Conservation (phyloP, 37 sponge, comb jelly and placozoan genomes). For the Petrosia ficiformis region DNA sequence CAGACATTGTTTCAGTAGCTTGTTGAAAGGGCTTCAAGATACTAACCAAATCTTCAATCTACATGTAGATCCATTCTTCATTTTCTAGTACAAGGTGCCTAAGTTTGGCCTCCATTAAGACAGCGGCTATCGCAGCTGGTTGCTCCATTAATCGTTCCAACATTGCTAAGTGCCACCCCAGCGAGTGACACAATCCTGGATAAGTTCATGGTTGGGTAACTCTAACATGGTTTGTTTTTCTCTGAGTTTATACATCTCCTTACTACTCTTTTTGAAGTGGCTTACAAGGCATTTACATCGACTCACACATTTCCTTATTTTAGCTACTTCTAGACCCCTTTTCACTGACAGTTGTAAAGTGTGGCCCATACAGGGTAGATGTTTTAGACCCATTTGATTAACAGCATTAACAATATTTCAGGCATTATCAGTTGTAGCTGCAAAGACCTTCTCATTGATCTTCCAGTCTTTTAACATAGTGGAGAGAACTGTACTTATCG, state of each 20-base stretch:
- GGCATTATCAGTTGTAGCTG: too few relatives aligned
- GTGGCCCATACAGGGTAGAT: too few relatives aligned
- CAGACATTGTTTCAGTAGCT: not conserved
- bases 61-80: slow-evolving; percentile 1
- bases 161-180: slow-evolving; percentile 32
- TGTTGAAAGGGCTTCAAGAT: too few relatives aligned
- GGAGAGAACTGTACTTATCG: too few relatives aligned
- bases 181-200: slow-evolving; percentile 21
- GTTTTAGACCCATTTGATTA: too few relatives aligned
- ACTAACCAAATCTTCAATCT: not conserved
- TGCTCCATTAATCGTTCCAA: slow-evolving; percentile 29
- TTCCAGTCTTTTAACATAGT: too few relatives aligned
- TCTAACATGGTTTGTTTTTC: slow-evolving; percentile 18
- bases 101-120: slow-evolving; percentile 25
- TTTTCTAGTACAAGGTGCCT: slow-evolving; percentile 21
- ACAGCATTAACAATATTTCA: too few relatives aligned
- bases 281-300: too few relatives aligned
- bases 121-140: slow-evolving; percentile 37
- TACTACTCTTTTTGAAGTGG: slow-evolving; percentile 11
- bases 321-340: too few relatives aligned
- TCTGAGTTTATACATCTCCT: slow-evolving; percentile 22
- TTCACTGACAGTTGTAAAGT: too few relatives aligned
- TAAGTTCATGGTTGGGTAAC: slow-evolving; percentile 10
- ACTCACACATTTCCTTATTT: too few relatives aligned
- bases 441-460: too few relatives aligned